phyloP scores from a whole-genome alignment of 2,797 vertebrate species.

The Schizothorax lantsangensis region DNA sequence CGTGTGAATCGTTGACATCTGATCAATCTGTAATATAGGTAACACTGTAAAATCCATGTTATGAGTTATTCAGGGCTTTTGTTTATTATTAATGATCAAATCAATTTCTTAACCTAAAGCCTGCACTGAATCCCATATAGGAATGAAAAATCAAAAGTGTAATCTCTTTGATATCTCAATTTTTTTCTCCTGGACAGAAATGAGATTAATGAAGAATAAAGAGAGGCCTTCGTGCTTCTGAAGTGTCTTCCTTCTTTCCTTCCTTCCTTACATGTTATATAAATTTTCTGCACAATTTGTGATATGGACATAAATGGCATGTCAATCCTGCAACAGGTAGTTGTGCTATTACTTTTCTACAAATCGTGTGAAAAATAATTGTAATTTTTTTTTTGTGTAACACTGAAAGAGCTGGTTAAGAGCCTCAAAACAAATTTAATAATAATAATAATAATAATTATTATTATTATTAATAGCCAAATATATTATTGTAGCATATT shows the following conservation, averaged over 20 bases:
- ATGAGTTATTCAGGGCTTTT: constrained; percentile 10
- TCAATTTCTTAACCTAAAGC: not conserved
- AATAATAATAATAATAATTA: not conserved
- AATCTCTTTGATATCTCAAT: not conserved
- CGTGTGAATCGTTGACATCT: constrained; percentile 1
- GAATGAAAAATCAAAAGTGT: not conserved
- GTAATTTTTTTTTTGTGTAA: not conserved
- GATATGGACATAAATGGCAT: not conserved
- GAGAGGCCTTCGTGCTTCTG: not conserved
- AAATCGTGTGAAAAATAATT: not conserved
- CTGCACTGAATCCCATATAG: not conserved
- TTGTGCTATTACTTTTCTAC: not conserved
- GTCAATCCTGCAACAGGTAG: not conserved
- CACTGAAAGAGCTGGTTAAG: not conserved
- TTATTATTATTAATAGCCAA: too few species aligned
- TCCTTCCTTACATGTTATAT: not conserved
- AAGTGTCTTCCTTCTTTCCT: not conserved
- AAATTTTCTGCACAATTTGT: not conserved
- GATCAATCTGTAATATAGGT: constrained; percentile 7
- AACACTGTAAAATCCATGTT: not conserved
- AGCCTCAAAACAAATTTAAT: not conserved
- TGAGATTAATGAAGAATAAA: not conserved
- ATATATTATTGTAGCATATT: too few species aligned
- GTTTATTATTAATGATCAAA: constrained; percentile 19
- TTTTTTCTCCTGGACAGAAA: not conserved